Evolutionary conservation across 2,888 invertebrate species (phyloP), one percentile per base, ranked within the genome.

Genomic region (Cylindroiulus punctatus): DNA sequence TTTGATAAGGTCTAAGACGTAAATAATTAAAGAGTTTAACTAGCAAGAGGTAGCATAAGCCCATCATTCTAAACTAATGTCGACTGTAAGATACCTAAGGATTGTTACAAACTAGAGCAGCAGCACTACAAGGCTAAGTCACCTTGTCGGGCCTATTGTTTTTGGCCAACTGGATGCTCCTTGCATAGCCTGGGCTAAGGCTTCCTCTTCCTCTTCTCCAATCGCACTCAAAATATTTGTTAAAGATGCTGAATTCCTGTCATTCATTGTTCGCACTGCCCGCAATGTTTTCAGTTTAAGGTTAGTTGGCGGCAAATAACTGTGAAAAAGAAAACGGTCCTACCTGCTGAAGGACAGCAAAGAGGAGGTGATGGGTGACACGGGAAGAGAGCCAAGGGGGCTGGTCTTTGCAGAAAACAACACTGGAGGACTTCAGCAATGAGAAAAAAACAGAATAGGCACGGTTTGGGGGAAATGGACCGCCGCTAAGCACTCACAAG

Each of bases 271-370:
- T 83, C 44, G 40, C 42, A 22, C 42, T 26, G 44, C 42, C 40
- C 40, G 26, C 26, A 44, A 83, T 40, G 87, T 47, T 19, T 88
- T 88, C 57, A 88, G 88, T 57, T 87, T 88, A 76, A 88, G 88
- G 84, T 88, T 88, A 81, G 32, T 81, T 19, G 65, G 44, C 26
- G 47, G 82, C n/a, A 84, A 86, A 85, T 19, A 57, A 87, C 42
- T 26, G 32, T 82, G 81, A 76, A 44, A 47, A 32, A 85, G 76
- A 83, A 84, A 86, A 84, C 26, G 47, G 82, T 84, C 84, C 91
- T 93, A 93, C 93, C 93, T 93, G 92, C 92, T 92, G 90, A 92
- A 93, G 89, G 93, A 93, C 88, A 92, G 91, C 89, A 92, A 91
- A 89, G 93, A 90, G 89, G 93, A 93, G 91, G 92, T 93, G 91